Percentiles rank a stretch among this genome's conserved stretches.
Conservation (phyloP, 2,888 invertebrate species). For the Boloria euphrosyne region DNA sequence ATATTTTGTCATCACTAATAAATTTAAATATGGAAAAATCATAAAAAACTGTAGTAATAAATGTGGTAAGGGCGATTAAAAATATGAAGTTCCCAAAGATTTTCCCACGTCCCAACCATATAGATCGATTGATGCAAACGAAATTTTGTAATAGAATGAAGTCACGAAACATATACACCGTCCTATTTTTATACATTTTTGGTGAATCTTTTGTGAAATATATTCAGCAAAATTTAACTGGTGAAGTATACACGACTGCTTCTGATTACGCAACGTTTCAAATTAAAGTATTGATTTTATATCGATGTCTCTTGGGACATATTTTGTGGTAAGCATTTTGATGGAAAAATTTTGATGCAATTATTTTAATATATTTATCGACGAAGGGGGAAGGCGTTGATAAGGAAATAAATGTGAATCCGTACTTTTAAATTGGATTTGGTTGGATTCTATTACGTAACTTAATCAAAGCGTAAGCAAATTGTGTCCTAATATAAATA, state of each 20-base stretch:
- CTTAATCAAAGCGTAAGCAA: too few species aligned
- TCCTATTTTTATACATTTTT: conserved; percentile 4
- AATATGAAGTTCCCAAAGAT: conserved; percentile 51
- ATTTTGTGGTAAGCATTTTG: conserved; percentile 9
- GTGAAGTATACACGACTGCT: conserved; percentile 6
- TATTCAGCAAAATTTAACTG: background rate
- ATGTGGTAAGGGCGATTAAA: conserved; percentile 28
- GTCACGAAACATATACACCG: conserved; percentile 15
- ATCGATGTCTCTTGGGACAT: conserved; percentile 14
- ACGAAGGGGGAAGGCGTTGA: background rate
- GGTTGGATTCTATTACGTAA: too few species aligned
- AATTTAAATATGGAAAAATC: conserved; percentile 42
- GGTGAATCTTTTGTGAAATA: background rate
- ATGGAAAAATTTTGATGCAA: conserved; percentile 5
- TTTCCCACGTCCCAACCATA: conserved; percentile 45
- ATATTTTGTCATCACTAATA: background rate
- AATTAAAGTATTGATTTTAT: conserved; percentile 26
- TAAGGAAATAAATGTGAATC: too few species aligned
- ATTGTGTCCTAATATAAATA: too few species aligned
- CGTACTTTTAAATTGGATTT: too few species aligned
- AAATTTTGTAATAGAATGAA: conserved; percentile 52
- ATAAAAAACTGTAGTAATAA: conserved; percentile 37
- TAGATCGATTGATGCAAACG: conserved; percentile 58
- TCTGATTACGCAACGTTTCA: conserved; percentile 6
- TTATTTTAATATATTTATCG: conserved; percentile 5